A percentile compares a stretch with the other conserved stretches of the same genome.
These are phyloP conservation scores for Enteromius radiatus DNA, from an alignment of 2,797 vertebrate species.

Conservation along the genomic window DNA sequence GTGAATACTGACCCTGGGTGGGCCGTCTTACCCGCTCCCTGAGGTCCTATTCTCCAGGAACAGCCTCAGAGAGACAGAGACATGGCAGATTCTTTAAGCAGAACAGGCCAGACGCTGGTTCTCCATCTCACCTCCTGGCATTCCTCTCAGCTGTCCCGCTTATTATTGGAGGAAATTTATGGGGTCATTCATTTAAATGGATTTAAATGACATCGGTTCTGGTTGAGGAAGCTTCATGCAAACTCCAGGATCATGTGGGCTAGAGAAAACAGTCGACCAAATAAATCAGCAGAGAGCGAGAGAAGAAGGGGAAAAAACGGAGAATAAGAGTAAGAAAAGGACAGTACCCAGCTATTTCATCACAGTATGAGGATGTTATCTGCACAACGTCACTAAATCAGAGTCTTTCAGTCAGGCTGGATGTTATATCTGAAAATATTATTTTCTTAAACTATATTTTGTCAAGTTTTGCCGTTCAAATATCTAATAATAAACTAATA, in stretches of 20 bases:
- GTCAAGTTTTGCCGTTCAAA: not conserved
- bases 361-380: not conserved
- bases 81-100: conserved; percentile 63
- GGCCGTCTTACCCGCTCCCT: conserved; percentile 84
- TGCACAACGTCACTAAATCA: not conserved
- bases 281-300: conserved; percentile 84
- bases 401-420: not conserved
- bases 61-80: conserved; percentile 53
- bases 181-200: conserved; percentile 93
- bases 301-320: not conserved
- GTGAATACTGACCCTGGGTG: conserved; percentile 84
- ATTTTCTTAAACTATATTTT: not conserved
- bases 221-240: conserved; percentile 87
- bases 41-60: conserved; percentile 79
- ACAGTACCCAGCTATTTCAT: conserved; percentile 2
- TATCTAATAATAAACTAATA: not conserved
- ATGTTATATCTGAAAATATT: not conserved
- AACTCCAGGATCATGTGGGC: conserved; percentile 87
- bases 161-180: conserved; percentile 94
- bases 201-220: conserved; percentile 91
- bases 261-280: conserved; percentile 89
- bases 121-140: conserved; percentile 66
- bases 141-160: conserved; percentile 83
- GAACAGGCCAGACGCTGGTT: conserved; percentile 51
- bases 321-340: conserved; percentile 33